These are phyloP conservation scores for Apis mellifera DNA, from an alignment of 1,140 invertebrate genomes.

Conservation along the genomic window Amel_HAv3.1 CM009932.2:13304501-13305000, in stretches of 20 bases:
- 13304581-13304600: constrained; percentile 60
- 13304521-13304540: not conserved
- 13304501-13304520: constrained; percentile 10
- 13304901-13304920: constrained; percentile 59
- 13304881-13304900: constrained; percentile 82
- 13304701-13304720: constrained; percentile 20
- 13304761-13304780: constrained; percentile 65
- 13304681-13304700: constrained; percentile 33
- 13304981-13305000: not conserved
- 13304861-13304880: constrained; percentile 85
- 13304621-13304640: constrained; percentile 70
- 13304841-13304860: constrained; percentile 96
- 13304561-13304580: constrained; percentile 61
- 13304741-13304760: constrained; percentile 70
- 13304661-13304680: constrained; percentile 66
- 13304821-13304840: constrained; percentile 94
- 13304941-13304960: not conserved
- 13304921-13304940: not conserved
- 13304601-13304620: constrained; percentile 65
- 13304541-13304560: constrained; percentile 30
- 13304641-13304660: constrained; percentile 73
- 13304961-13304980: not conserved
- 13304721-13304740: not conserved
- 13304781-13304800: constrained; percentile 82
- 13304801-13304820: constrained; percentile 92